A percentile compares a stretch with the other conserved stretches of the same genome.
Evolutionary conservation across 2,113 vertebrate genomes (phyloP).

Genomic region (Nothobranchius kuhntae): DNA sequence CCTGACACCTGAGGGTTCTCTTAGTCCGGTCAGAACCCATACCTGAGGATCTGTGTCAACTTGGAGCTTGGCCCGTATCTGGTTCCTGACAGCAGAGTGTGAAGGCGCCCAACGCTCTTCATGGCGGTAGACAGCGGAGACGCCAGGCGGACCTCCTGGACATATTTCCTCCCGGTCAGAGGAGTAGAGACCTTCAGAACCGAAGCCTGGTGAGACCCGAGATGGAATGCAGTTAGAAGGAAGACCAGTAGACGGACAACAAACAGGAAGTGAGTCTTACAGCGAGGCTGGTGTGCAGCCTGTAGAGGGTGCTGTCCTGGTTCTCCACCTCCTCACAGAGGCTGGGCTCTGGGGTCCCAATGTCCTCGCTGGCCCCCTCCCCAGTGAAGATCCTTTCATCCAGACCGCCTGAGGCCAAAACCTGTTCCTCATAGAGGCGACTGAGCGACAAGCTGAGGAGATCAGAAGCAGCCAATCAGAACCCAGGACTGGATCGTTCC

Average conservation of each 20-base stretch:
- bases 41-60: conserved; percentile 85
- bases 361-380: conserved; percentile 88
- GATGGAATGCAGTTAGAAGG: background rate
- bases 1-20: background rate
- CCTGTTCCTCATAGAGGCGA: conserved; percentile 90
- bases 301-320: conserved; percentile 52
- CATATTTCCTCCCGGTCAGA: conserved; percentile 84
- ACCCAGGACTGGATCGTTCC: background rate
- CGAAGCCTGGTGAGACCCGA: conserved; percentile 75
- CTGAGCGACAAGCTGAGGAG: conserved; percentile 86
- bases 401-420: conserved; percentile 87
- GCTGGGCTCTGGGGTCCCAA: conserved; percentile 84
- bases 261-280: conserved; percentile 43
- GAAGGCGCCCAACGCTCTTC: conserved; percentile 88
- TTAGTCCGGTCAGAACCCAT: background rate
- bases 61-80: conserved; percentile 85
- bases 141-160: conserved; percentile 79
- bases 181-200: conserved; percentile 84
- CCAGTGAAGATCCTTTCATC: conserved; percentile 93
- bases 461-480: background rate
- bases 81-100: conserved; percentile 87
- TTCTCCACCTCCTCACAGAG: conserved; percentile 80
- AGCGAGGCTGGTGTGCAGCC: conserved; percentile 53
- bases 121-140: conserved; percentile 85
- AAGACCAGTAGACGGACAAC: background rate